A percentile compares a stretch with the other conserved stretches of the same genome.
Evolutionary conservation across 2,888 invertebrate species (phyloP).

Genomic region (Acleris sparsana): DNA sequence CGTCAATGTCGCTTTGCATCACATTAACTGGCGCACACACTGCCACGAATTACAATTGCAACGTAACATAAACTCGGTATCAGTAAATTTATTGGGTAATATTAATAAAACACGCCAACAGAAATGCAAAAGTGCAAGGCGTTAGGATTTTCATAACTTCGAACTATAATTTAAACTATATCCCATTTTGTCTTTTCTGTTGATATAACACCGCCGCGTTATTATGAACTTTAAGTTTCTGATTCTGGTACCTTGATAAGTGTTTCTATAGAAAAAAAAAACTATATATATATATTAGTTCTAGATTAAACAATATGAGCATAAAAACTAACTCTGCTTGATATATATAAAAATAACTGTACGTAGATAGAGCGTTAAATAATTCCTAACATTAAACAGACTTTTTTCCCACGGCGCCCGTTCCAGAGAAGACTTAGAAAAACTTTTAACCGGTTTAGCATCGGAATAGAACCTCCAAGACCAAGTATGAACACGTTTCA

Average conservation of each 20-base stretch:
- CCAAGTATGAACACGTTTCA: slow-evolving; percentile 51
- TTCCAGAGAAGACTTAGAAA: slow-evolving; percentile 58
- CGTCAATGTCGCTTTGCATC: slow-evolving; percentile 43
- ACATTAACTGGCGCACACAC: slow-evolving; percentile 38
- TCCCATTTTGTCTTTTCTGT: too few relatives aligned
- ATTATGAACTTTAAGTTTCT: too few relatives aligned
- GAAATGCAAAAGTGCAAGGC: too few relatives aligned
- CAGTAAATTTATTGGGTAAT: background rate
- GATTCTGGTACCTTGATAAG: too few relatives aligned
- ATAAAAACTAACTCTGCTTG: too few relatives aligned
- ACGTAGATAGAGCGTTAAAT: background rate
- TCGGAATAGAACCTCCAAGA: slow-evolving; percentile 55
- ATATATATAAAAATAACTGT: background rate
- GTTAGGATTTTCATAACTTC: too few relatives aligned
- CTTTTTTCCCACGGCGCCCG: slow-evolving; percentile 64
- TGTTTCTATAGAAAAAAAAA: too few relatives aligned
- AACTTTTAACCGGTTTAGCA: slow-evolving; percentile 67
- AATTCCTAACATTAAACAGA: background rate
- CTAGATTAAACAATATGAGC: too few relatives aligned
- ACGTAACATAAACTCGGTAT: slow-evolving; percentile 36
- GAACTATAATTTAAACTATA: too few relatives aligned
- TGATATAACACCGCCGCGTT: too few relatives aligned
- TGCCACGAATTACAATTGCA: slow-evolving; percentile 37
- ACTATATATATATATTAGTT: too few relatives aligned
- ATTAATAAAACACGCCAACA: slow-evolving; percentile 3